A percentile compares a stretch with the other conserved stretches of the same genome.
Conservation (phyloP, 2,797 vertebrate species). For the Manis crassicaudata region DNA sequence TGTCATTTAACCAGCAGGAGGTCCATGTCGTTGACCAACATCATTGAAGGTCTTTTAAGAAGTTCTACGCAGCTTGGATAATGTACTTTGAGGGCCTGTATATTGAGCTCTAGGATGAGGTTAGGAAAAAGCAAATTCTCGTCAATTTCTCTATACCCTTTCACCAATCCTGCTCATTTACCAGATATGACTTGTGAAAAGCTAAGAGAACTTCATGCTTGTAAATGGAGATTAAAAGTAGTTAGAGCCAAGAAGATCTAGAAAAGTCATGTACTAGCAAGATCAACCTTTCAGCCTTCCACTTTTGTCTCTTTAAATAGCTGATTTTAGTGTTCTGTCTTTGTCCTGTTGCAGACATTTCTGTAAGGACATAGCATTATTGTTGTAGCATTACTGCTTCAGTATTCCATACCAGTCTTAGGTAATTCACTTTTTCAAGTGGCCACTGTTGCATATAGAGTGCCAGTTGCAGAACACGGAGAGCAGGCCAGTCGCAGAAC, state of each 20-base stretch:
- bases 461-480: neutral
- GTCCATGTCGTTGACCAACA: neutral
- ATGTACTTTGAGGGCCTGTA: neutral
- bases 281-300: neutral
- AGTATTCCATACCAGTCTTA: neutral
- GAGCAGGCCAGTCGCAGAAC: neutral
- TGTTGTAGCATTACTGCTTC: neutral
- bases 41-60: neutral
- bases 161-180: neutral
- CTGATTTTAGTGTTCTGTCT: neutral
- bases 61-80: neutral
- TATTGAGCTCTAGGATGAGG: neutral
- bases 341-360: neutral
- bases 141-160: neutral
- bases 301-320: neutral
- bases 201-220: constrained; percentile 16
- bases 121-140: neutral
- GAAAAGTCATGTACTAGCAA: neutral
- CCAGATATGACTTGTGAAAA: neutral
- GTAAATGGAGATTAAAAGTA: neutral
- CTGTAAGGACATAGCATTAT: neutral
- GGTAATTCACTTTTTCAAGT: neutral
- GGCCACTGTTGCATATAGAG: neutral
- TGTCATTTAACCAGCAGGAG: neutral
- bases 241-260: neutral